A percentile compares a stretch with the other conserved stretches of the same genome.
Evolutionary conservation across 1,140 invertebrate species (phyloP).

Genomic region (Cheumatopsyche charites): DNA sequence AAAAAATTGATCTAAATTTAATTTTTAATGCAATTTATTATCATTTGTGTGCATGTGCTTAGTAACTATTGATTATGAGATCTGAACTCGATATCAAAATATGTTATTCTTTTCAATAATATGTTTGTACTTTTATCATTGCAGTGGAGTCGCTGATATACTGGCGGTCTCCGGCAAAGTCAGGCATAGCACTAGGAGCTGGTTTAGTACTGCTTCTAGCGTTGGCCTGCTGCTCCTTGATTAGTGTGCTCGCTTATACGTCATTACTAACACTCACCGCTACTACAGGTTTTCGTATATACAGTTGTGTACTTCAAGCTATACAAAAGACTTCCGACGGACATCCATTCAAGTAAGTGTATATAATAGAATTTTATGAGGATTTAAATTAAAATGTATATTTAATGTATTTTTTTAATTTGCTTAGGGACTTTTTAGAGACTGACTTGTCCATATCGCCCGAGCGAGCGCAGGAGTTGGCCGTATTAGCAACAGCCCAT

Average conservation of each 20-base stretch:
- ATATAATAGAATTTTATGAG: too few species aligned
- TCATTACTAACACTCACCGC: conserved; percentile 82
- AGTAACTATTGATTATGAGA: conserved; percentile 14
- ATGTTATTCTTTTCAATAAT: background rate
- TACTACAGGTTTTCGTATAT: conserved; percentile 91
- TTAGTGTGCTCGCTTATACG: conserved; percentile 92
- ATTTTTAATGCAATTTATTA: conserved; percentile 21
- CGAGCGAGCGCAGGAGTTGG: conserved; percentile 86
- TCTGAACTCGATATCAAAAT: background rate
- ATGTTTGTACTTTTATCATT: conserved; percentile 55
- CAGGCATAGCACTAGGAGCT: conserved; percentile 88
- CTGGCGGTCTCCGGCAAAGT: conserved; percentile 94
- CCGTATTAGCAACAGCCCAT: conserved; percentile 82
- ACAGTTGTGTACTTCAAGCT: conserved; percentile 94
- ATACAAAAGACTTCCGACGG: conserved; percentile 96
- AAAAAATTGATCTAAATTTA: background rate
- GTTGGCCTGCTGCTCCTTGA: conserved; percentile 92
- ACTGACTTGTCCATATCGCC: conserved; percentile 82
- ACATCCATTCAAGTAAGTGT: conserved; percentile 93
- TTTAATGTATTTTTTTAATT: conserved; percentile 48
- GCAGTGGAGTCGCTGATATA: conserved; percentile 94
- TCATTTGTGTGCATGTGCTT: conserved; percentile 2
- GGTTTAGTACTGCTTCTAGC: conserved; percentile 87
- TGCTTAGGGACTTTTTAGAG: conserved; percentile 82
- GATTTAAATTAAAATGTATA: too few species aligned